Evolutionary conservation across 2,888 invertebrate genomes (phyloP).

Genomic region (Tipula confusa): DNA sequence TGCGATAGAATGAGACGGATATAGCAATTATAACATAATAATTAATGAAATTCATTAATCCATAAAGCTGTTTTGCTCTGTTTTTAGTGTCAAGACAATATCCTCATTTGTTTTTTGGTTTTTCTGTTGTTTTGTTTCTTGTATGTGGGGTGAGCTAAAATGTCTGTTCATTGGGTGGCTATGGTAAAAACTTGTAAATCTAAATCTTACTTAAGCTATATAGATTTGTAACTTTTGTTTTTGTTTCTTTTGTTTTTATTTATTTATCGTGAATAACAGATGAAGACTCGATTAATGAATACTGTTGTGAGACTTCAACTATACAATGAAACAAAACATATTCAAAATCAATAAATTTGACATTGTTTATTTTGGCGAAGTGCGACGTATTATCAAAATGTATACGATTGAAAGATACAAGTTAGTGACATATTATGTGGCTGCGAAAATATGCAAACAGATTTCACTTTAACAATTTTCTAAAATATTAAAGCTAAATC

Average conservation of each 20-base stretch:
- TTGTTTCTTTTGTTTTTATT: neutral
- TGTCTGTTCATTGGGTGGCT: neutral
- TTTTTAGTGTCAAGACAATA: neutral
- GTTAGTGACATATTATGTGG: no score
- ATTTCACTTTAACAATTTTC: no score
- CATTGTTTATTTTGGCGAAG: no score
- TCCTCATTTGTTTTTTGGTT: neutral
- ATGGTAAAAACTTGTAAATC: neutral
- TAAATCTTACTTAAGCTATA: neutral
- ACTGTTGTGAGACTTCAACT: no score
- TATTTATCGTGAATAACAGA: neutral
- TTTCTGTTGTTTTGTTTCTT: neutral
- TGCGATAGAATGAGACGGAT: neutral
- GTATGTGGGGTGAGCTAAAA: neutral
- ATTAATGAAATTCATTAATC: constrained; percentile 20
- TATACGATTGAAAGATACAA: no score
- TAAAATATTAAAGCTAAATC: no score
- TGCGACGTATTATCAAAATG: no score
- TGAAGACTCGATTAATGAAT: neutral
- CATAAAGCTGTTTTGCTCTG: neutral
- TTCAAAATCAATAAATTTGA: no score
- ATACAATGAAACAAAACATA: no score
- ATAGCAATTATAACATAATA: neutral
- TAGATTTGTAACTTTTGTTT: neutral
- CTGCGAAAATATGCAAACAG: no score